Evolutionary conservation across 2,797 vertebrate species (phyloP).

Genomic region (Lates japonicus): DNA sequence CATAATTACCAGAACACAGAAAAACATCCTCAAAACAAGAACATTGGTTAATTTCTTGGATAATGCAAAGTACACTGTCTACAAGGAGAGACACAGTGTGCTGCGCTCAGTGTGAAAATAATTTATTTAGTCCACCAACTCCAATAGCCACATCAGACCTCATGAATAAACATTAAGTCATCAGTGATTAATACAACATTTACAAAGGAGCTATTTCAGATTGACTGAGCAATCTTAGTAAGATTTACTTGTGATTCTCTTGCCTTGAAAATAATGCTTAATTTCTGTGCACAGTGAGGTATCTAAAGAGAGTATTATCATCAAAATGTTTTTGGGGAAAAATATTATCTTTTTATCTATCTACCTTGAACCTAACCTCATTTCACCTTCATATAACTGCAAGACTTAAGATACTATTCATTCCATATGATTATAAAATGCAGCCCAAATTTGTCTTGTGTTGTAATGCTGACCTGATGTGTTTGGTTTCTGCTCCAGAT

Average conservation of each 20-base stretch:
- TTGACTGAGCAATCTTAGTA: neutral
- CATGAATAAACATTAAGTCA: constrained; percentile 46
- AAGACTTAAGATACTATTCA: neutral
- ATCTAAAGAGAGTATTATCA: neutral
- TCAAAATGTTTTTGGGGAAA: neutral
- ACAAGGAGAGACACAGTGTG: constrained; percentile 32
- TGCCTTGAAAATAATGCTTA: neutral
- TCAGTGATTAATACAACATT: constrained; percentile 16
- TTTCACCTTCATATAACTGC: neutral
- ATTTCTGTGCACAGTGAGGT: neutral
- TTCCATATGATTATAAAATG: neutral
- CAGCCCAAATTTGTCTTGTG: neutral
- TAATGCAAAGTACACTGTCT: constrained; percentile 29
- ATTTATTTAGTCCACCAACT: constrained; percentile 26
- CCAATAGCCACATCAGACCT: constrained; percentile 19
- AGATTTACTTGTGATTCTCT: neutral
- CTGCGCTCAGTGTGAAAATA: constrained; percentile 46
- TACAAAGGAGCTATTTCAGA: neutral
- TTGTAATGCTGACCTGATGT: neutral
- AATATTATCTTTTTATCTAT: neutral
- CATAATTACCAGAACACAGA: constrained; percentile 16
- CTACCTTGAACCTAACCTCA: neutral
- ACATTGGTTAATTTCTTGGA: constrained; percentile 46
- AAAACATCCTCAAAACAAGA: constrained; percentile 45
- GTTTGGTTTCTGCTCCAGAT: constrained; percentile 4